Conservation (phyloP, 2,113 vertebrate species). For the Nicator chloris region DNA sequence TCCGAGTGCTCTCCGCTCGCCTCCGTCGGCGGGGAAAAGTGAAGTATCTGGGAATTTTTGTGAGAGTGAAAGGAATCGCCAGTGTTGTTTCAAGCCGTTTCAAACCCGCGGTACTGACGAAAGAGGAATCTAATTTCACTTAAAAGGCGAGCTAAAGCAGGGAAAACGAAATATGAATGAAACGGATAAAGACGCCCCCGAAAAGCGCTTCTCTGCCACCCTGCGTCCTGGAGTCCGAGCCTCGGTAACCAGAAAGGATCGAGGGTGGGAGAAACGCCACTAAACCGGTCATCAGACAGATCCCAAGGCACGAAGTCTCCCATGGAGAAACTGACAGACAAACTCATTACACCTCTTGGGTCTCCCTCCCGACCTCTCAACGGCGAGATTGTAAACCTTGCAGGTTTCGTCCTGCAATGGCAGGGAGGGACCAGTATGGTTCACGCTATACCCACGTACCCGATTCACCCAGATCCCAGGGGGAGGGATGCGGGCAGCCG, state of each 20-base stretch:
- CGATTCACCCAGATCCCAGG: not conserved
- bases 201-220: not conserved
- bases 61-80: not conserved
- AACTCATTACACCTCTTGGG: not conserved
- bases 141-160: not conserved
- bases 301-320: not conserved
- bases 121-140: not conserved
- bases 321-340: not conserved
- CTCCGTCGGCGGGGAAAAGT: not conserved
- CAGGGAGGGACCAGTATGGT: not conserved
- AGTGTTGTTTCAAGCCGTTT: not conserved
- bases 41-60: not conserved
- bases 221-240: not conserved
- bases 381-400: not conserved
- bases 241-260: not conserved
- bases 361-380: not conserved
- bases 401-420: not conserved
- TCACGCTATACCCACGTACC: not conserved
- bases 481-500: not conserved
- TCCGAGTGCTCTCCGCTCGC: not conserved
- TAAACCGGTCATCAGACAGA: not conserved
- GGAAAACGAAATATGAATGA: slow-evolving; percentile 30
- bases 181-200: not conserved
- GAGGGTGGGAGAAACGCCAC: not conserved
- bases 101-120: not conserved